Evolutionary conservation across 2,888 invertebrate species (phyloP).

Genomic region (Lepidochitona cinerea): DNA sequence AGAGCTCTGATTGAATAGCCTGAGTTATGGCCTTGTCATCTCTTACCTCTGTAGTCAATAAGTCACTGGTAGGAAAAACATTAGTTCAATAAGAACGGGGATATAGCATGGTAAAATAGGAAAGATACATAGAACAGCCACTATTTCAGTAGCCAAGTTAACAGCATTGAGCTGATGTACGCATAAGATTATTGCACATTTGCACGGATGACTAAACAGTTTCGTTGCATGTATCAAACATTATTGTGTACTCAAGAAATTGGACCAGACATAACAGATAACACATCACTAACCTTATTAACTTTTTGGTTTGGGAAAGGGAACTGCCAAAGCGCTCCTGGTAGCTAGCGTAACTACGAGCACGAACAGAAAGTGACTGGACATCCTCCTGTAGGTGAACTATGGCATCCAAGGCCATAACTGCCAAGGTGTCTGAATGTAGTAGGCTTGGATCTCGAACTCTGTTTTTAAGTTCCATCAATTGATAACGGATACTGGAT

Average conservation of each 20-base stretch:
- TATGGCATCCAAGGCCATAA: constrained; percentile 65
- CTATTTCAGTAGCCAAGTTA: too few species aligned
- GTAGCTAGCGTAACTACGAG: constrained; percentile 69
- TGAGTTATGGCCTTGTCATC: constrained; percentile 59
- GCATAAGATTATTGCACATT: too few species aligned
- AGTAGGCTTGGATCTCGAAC: constrained; percentile 67
- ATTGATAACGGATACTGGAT: constrained; percentile 55
- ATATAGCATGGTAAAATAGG: too few species aligned
- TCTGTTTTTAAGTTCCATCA: constrained; percentile 63
- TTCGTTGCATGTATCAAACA: too few species aligned
- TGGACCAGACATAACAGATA: too few species aligned
- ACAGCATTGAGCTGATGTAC: too few species aligned
- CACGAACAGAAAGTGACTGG: constrained; percentile 57
- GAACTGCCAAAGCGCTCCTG: constrained; percentile 70
- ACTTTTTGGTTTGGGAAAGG: constrained; percentile 55
- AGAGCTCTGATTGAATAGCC: constrained; percentile 65
- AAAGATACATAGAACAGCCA: too few species aligned
- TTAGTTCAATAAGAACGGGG: too few species aligned
- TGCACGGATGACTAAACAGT: too few species aligned
- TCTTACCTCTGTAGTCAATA: constrained; percentile 48
- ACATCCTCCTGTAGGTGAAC: constrained; percentile 65
- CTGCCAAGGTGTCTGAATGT: constrained; percentile 61
- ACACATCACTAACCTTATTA: constrained; percentile 24
- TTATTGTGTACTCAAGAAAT: too few species aligned
- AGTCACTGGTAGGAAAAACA: constrained; percentile 39